Evolutionary conservation across 2,113 vertebrate species (phyloP).

Genomic region (Tamias sibiricus): DNA sequence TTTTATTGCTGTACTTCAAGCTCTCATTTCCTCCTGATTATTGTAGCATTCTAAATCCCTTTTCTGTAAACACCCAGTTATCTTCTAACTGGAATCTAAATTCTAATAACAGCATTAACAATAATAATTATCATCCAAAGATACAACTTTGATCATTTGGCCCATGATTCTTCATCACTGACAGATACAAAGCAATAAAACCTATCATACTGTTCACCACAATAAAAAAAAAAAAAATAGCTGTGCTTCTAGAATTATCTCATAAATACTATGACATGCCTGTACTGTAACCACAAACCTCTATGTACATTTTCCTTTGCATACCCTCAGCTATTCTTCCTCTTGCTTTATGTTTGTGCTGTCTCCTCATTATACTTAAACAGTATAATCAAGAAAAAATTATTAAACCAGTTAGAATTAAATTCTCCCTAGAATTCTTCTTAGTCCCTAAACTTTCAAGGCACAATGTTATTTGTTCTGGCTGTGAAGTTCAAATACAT

Average conservation of each 20-base stretch:
- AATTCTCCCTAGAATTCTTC: background rate
- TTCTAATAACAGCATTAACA: background rate
- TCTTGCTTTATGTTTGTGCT: background rate
- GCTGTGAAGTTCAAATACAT: background rate
- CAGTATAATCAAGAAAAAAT: background rate
- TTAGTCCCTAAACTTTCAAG: background rate
- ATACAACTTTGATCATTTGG: background rate
- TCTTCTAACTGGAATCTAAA: background rate
- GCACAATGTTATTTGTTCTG: background rate
- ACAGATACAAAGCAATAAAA: background rate
- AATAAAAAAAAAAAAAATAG: background rate
- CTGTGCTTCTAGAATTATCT: background rate
- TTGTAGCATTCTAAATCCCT: background rate
- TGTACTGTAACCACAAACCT: background rate
- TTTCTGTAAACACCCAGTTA: background rate
- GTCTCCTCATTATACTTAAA: background rate
- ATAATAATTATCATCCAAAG: background rate
- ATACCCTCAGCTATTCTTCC: background rate
- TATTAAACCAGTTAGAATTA: background rate
- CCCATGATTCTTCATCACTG: background rate
- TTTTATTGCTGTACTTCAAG: background rate
- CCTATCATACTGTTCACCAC: background rate
- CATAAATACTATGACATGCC: background rate
- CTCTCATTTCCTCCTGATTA: background rate
- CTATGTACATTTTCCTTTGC: background rate